phyloP scores from a whole-genome alignment of 2,888 invertebrate genomes.

The Plebejus argus region DNA sequence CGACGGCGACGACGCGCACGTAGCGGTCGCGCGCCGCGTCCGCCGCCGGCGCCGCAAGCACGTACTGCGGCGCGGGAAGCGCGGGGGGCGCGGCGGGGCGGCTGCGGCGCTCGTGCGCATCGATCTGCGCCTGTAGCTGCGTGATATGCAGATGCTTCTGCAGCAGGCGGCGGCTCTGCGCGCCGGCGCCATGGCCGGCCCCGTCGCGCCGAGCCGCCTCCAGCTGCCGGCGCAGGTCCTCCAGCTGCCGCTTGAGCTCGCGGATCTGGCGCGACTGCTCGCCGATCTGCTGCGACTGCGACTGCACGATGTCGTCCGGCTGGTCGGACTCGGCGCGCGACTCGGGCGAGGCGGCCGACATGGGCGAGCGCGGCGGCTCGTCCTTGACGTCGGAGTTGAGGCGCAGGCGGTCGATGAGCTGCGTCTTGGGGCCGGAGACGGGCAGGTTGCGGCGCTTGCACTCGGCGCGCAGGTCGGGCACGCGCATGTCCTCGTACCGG shows the following conservation, averaged over 20 bases:
- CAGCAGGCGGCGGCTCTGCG: conserved; percentile 74
- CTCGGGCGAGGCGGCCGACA: conserved; percentile 63
- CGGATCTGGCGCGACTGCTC: conserved; percentile 91
- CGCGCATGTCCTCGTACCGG: conserved; percentile 97
- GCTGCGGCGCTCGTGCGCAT: conserved; percentile 77
- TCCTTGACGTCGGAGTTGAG: conserved; percentile 79
- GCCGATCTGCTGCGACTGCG: conserved; percentile 91
- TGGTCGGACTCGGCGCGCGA: conserved; percentile 62
- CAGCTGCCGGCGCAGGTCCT: conserved; percentile 88
- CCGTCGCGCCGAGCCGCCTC: conserved; percentile 84
- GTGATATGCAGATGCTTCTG: conserved; percentile 83
- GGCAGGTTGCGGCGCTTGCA: conserved; percentile 95
- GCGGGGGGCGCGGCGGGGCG: conserved; percentile 57
- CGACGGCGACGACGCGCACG: conserved; percentile 64
- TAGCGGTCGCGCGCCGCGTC: conserved; percentile 57
- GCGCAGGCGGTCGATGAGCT: conserved; percentile 94
- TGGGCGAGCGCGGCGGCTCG: conserved; percentile 70
- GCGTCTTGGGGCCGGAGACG: conserved; percentile 97
- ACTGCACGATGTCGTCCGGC: conserved; percentile 88
- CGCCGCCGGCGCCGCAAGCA: conserved; percentile 50
- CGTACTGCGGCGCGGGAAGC: conserved; percentile 64
- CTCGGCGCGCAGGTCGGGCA: conserved; percentile 95
- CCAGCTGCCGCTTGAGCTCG: conserved; percentile 90
- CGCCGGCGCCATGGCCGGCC: conserved; percentile 73
- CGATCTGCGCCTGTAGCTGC: conserved; percentile 82